Conservation (phyloP, 2,113 vertebrate genomes). For the Zapornia atra region DNA sequence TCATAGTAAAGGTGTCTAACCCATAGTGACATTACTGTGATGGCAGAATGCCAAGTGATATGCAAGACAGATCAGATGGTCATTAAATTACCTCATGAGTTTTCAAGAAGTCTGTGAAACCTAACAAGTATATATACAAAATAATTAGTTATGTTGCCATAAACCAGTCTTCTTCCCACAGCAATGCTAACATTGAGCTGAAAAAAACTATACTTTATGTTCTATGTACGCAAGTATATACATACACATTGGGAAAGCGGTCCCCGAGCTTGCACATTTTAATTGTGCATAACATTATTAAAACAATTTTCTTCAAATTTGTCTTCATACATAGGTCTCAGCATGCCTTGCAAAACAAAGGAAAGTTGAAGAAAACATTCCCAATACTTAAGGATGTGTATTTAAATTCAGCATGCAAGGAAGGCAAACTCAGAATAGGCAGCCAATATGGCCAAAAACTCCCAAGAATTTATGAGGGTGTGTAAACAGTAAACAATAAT, state of each 20-base stretch:
- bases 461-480: not conserved
- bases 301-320: not conserved
- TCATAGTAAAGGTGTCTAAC: not conserved
- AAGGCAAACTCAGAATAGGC: not conserved
- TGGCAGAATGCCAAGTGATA: not conserved
- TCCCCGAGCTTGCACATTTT: not conserved
- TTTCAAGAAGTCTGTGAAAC: not conserved
- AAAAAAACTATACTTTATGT: not conserved
- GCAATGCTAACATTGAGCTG: not conserved
- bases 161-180: not conserved
- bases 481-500: not conserved
- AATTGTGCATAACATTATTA: not conserved
- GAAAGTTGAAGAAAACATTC: not conserved
- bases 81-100: not conserved
- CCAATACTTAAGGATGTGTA: not conserved
- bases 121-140: accelerated
- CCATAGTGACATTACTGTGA: not conserved
- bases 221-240: not conserved
- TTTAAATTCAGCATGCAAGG: not conserved
- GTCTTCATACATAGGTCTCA: not conserved
- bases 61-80: not conserved
- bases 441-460: not conserved
- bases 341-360: not conserved
- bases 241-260: not conserved
- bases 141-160: not conserved